phyloP scores from a whole-genome alignment of 1,140 invertebrate genomes.

The Habropoda laboriosa region DNA sequence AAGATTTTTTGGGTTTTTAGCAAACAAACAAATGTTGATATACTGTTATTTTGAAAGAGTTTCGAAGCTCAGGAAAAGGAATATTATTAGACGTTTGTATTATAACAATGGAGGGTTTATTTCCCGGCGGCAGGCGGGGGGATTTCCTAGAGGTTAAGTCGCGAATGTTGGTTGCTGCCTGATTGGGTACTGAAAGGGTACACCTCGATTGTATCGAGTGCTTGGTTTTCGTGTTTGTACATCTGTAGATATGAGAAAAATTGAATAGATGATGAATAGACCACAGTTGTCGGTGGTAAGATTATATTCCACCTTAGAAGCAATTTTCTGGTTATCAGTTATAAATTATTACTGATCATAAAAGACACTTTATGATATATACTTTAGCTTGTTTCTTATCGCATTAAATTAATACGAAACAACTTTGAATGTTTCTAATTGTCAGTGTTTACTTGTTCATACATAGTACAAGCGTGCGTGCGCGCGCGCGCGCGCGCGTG shows the following conservation, averaged over 20 bases:
- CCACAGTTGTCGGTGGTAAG: neutral
- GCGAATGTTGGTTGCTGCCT: neutral
- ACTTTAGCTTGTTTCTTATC: neutral
- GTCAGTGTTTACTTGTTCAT: too few species aligned
- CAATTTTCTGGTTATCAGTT: neutral
- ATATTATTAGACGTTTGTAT: too few species aligned
- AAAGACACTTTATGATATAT: neutral
- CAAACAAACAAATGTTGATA: neutral
- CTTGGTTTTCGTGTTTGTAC: neutral
- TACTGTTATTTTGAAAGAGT: neutral
- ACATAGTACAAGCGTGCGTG: too few species aligned
- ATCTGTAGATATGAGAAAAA: conserved; percentile 1
- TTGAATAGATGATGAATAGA: neutral
- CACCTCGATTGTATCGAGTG: neutral
- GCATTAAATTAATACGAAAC: neutral
- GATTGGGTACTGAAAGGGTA: neutral
- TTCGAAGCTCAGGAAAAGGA: neutral
- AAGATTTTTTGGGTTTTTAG: neutral
- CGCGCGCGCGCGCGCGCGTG: too few species aligned
- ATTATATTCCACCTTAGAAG: conserved; percentile 6
- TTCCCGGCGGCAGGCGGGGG: too few species aligned
- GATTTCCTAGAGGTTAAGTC: neutral
- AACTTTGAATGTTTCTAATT: too few species aligned
- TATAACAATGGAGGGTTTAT: too few species aligned
- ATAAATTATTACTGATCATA: neutral